Evolutionary conservation across 2,113 vertebrate species (phyloP).

Genomic region (Solenodon paradoxus): DNA sequence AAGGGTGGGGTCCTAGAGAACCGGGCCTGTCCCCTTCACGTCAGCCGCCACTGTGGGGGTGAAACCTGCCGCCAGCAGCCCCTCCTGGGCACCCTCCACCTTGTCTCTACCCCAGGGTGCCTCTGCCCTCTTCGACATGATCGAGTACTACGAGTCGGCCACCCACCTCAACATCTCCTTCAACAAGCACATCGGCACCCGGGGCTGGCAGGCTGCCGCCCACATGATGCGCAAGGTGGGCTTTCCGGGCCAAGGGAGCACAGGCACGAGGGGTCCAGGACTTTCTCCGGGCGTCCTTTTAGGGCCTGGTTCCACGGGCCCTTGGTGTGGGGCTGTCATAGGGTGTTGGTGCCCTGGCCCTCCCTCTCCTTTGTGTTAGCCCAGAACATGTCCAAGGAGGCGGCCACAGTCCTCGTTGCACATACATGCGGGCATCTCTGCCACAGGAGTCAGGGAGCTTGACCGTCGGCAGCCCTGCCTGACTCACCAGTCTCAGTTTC

Average conservation of each 20-base stretch:
- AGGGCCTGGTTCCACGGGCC: neutral
- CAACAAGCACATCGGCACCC: slow-evolving; percentile 96
- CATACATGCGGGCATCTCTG: accelerated
- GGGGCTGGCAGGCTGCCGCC: slow-evolving; percentile 96
- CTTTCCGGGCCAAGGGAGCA: accelerated
- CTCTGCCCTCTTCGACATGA: slow-evolving; percentile 96
- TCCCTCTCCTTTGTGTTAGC: neutral
- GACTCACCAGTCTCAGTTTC: neutral
- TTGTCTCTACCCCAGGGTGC: slow-evolving; percentile 85
- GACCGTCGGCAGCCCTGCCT: neutral
- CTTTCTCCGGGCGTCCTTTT: neutral
- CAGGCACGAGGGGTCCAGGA: neutral
- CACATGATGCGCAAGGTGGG: slow-evolving; percentile 98
- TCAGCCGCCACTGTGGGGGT: too few species aligned
- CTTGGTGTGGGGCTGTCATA: accelerated
- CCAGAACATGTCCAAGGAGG: too few species aligned
- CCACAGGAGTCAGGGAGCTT: neutral
- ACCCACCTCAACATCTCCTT: slow-evolving; percentile 97
- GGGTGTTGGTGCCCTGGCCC: neutral
- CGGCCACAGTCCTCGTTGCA: too few species aligned
- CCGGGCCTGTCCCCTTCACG: neutral
- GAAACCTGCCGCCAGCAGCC: too few species aligned
- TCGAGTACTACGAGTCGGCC: slow-evolving; percentile 97
- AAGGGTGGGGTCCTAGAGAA: neutral
- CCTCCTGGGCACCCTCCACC: too few species aligned